These are phyloP conservation scores for Nasonia giraulti DNA, from an alignment of 1,140 invertebrate species.

Conservation along the genomic window DNA sequence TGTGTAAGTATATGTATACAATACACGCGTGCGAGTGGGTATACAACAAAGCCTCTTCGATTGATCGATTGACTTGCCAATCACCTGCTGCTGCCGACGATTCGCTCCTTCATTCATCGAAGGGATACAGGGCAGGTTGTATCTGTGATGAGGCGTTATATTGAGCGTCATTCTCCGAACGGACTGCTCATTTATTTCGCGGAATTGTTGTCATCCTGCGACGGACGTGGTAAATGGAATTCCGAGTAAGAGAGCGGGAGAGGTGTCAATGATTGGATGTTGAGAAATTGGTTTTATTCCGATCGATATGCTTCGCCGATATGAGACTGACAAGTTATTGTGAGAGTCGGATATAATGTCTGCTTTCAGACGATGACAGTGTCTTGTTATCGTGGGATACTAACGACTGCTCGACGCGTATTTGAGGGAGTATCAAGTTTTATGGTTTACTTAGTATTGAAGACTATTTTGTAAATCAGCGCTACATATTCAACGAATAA, in stretches of 20 bases:
- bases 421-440: too few relatives aligned
- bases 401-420: too few relatives aligned
- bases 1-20: not conserved
- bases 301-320: not conserved
- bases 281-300: slow-evolving; percentile 1
- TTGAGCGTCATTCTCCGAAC: slow-evolving; percentile 15
- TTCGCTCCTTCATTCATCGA: slow-evolving; percentile 48
- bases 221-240: not conserved
- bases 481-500: too few relatives aligned
- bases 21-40: not conserved
- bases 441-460: too few relatives aligned
- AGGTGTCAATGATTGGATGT: not conserved
- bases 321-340: not conserved
- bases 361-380: not conserved
- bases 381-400: not conserved
- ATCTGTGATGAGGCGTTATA: not conserved
- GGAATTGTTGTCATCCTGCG: not conserved
- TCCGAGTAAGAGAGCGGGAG: not conserved
- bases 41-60: slow-evolving; percentile 15
- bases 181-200: slow-evolving; percentile 3
- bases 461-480: too few relatives aligned
- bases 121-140: not conserved
- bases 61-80: slow-evolving; percentile 50
- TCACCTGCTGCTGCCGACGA: slow-evolving; percentile 44
- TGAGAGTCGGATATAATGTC: not conserved